A percentile compares a stretch with the other conserved stretches of the same genome.
These are phyloP conservation scores for Benthosema pterotum DNA, from an alignment of 2,797 vertebrate species.

Conservation along the genomic window DNA sequence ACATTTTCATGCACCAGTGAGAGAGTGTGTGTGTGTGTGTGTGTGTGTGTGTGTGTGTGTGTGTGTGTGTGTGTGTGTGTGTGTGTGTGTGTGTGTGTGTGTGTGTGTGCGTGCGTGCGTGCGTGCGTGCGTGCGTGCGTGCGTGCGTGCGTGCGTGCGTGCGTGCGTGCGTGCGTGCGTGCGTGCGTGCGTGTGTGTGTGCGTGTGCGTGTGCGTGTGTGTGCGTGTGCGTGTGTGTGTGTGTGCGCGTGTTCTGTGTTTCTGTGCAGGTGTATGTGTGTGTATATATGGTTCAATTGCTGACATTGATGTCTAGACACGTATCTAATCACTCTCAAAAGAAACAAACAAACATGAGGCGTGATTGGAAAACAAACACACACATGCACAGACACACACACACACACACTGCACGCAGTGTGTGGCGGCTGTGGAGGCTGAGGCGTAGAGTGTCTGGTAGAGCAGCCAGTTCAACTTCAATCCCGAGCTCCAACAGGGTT, in stretches of 20 bases:
- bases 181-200: slow-evolving; percentile 9
- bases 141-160: background rate
- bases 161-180: slow-evolving; percentile 8
- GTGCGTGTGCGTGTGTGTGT: background rate
- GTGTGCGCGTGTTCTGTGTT: slow-evolving; percentile 9
- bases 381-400: slow-evolving; percentile 12
- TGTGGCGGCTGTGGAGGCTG: no score
- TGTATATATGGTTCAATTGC: slow-evolving; percentile 20
- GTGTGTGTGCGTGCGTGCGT: slow-evolving; percentile 7
- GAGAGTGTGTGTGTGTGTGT: background rate
- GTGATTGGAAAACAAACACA: background rate
- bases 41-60: background rate
- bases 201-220: slow-evolving; percentile 8
- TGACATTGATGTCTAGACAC: slow-evolving; percentile 13
- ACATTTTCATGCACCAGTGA: background rate
- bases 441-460: no score
- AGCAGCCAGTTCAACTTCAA: no score
- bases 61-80: background rate
- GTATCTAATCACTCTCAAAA: slow-evolving; percentile 32
- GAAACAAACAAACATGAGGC: background rate
- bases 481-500: no score
- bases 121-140: slow-evolving; percentile 6
- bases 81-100: background rate
- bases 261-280: slow-evolving; percentile 3
- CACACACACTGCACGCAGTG: no score